Percentiles rank a stretch among this genome's conserved stretches.
Conservation (phyloP, 2,888 invertebrate genomes). For the Digitonthophagus gazella region DNA sequence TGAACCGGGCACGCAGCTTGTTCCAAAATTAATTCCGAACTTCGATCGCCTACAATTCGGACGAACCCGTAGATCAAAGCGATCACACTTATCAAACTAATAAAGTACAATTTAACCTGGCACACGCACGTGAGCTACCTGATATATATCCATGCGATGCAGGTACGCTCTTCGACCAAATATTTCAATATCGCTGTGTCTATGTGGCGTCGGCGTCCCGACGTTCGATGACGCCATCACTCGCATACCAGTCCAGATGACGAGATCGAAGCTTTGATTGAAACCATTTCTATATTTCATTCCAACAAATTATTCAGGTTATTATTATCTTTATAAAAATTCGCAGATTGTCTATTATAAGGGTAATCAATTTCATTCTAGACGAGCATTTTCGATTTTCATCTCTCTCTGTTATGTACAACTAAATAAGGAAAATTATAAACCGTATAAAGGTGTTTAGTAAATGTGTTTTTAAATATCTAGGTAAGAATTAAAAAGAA, state of each 20-base stretch:
- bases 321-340: no score
- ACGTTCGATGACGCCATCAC: neutral
- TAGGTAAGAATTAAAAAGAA: neutral
- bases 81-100: neutral
- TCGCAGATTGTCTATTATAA: no score
- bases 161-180: neutral
- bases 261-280: neutral
- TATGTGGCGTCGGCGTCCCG: no score
- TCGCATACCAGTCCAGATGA: neutral
- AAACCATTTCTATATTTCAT: no score
- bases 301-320: no score
- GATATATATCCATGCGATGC: no score
- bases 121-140: neutral
- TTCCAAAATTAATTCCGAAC: neutral
- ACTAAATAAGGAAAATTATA: neutral
- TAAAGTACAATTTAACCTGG: neutral
- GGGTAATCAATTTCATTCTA: no score
- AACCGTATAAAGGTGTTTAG: neutral
- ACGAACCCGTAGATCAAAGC: neutral
- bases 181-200: neutral
- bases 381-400: neutral
- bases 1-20: neutral
- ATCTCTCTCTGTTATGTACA: neutral
- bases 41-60: neutral
- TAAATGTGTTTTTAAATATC: neutral